phyloP scores from a whole-genome alignment of 2,113 vertebrate genomes.

The Oxygymnocypris stewartii region DNA sequence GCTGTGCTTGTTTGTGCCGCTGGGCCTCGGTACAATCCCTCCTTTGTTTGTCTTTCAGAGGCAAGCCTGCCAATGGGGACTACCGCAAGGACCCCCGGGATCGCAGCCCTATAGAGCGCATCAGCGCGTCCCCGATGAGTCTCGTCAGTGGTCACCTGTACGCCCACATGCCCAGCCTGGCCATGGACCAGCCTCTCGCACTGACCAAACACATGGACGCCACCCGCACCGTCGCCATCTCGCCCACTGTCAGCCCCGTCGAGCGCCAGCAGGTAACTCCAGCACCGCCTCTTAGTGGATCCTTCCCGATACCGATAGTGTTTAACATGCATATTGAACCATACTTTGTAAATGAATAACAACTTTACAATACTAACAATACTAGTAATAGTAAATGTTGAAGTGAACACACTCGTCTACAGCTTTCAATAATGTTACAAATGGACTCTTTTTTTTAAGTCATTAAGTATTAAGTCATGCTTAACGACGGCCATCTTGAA shows the following conservation, averaged over 20 bases:
- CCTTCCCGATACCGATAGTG: no score
- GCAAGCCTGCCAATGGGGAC: conserved; percentile 89
- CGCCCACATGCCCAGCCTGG: conserved; percentile 84
- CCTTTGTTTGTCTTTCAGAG: conserved; percentile 69
- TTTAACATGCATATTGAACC: no score
- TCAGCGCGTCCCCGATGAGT: conserved; percentile 80
- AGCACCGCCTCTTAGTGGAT: background rate
- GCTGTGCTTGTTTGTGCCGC: conserved; percentile 27
- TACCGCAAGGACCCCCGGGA: conserved; percentile 89
- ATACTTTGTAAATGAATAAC: no score
- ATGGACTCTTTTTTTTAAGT: no score
- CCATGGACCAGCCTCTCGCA: conserved; percentile 94
- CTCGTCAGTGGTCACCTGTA: conserved; percentile 85
- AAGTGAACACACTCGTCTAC: no score
- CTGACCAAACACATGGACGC: conserved; percentile 93
- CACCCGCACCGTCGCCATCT: conserved; percentile 73
- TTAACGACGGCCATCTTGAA: no score
- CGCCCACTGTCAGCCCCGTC: conserved; percentile 77
- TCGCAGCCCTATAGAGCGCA: conserved; percentile 88
- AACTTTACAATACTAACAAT: no score
- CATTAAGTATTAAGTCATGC: no score
- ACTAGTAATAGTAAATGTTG: no score
- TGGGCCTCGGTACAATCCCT: conserved; percentile 24
- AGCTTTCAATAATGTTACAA: no score
- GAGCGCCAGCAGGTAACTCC: conserved; percentile 92